These are phyloP conservation scores for Bothrops jararaca DNA, from an alignment of 2,113 vertebrate genomes.

Conservation along the genomic window DNA sequence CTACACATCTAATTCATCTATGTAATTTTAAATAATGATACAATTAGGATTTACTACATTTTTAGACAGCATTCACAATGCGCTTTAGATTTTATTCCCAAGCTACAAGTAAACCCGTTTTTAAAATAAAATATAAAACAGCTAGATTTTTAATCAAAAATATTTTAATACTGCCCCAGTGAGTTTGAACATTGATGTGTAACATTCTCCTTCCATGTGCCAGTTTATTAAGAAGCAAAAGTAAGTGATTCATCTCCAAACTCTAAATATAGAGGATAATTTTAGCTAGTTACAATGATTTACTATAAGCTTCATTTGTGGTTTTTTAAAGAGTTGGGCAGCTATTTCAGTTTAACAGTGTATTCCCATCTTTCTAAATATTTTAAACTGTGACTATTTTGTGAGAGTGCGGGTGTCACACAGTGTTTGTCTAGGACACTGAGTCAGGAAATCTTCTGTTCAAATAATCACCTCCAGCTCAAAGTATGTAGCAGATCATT, in stretches of 20 bases:
- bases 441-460: neutral
- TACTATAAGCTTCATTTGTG: neutral
- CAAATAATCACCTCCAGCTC: neutral
- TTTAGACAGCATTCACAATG: neutral
- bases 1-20: neutral
- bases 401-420: neutral
- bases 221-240: neutral
- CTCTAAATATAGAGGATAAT: neutral
- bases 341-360: neutral
- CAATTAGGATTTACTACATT: neutral
- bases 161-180: conserved; percentile 7
- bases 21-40: neutral
- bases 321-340: neutral
- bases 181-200: neutral
- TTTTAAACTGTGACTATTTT: neutral
- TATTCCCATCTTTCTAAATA: neutral
- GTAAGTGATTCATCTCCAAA: neutral
- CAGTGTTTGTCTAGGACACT: neutral
- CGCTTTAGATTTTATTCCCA: fast-evolving
- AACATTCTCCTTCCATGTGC: neutral
- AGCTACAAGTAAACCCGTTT: neutral
- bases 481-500: neutral
- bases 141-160: neutral
- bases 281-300: neutral
- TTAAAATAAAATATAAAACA: neutral